A percentile compares a stretch with the other conserved stretches of the same genome.
Evolutionary conservation across 2,888 invertebrate genomes (phyloP).

Genomic region (Pammene fasciana): DNA sequence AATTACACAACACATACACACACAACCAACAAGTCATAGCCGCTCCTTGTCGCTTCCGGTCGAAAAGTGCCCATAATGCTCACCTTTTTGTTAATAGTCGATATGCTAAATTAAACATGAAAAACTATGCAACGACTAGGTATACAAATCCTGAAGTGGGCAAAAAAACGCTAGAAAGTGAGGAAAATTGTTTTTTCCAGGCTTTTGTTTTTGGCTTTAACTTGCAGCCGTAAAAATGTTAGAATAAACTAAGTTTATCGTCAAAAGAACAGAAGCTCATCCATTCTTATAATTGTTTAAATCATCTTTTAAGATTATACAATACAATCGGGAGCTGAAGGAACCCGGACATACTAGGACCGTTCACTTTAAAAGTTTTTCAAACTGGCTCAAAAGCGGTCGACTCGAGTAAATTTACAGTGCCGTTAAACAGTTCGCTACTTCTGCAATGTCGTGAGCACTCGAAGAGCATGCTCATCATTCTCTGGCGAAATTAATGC

Average conservation of each 20-base stretch:
- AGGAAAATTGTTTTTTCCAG: too few species aligned
- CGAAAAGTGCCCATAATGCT: too few species aligned
- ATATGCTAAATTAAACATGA: neutral
- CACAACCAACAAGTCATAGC: too few species aligned
- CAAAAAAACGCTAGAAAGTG: too few species aligned
- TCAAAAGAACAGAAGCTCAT: neutral
- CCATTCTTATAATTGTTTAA: neutral
- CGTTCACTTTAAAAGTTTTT: slow-evolving; percentile 44
- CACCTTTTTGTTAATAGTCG: neutral
- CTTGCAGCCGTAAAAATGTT: too few species aligned
- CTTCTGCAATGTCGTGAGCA: slow-evolving; percentile 55
- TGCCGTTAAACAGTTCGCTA: slow-evolving; percentile 60
- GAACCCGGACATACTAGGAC: slow-evolving; percentile 16
- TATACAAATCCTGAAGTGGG: too few species aligned
- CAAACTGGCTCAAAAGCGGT: slow-evolving; percentile 61
- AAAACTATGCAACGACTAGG: neutral
- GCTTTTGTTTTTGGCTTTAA: too few species aligned
- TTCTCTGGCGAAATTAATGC: slow-evolving; percentile 41
- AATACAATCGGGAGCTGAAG: neutral
- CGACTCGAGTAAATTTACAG: slow-evolving; percentile 62
- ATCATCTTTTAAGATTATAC: neutral
- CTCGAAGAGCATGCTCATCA: slow-evolving; percentile 43
- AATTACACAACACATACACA: too few species aligned
- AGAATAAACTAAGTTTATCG: too few species aligned
- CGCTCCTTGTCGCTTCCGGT: too few species aligned